A percentile compares a stretch with the other conserved stretches of the same genome.
These are phyloP conservation scores for Mechanitis mazaeus DNA, from an alignment of 2,888 invertebrate genomes.

Conservation along the genomic window DNA sequence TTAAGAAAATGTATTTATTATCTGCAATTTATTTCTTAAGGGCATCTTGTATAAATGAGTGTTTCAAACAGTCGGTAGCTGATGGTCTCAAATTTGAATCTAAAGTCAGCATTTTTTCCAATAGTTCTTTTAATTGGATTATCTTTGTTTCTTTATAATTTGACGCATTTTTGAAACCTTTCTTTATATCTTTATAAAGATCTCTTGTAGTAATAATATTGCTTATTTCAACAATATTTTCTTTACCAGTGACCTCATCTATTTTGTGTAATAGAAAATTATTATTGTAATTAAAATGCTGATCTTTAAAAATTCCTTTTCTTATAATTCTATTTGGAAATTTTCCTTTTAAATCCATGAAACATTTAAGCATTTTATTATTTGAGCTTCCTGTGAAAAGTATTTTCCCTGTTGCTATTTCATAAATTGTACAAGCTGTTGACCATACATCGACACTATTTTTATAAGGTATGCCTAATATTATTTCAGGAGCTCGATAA, in stretches of 20 bases:
- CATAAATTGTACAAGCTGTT: constrained; percentile 98
- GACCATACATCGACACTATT: constrained; percentile 99
- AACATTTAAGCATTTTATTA: constrained; percentile 98
- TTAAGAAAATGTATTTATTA: constrained; percentile 29
- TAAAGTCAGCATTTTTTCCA: constrained; percentile 92
- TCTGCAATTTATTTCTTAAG: constrained; percentile 40
- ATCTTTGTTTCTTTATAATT: constrained; percentile 92
- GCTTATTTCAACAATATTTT: constrained; percentile 94
- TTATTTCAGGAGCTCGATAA: constrained; percentile 99
- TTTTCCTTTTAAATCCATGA: constrained; percentile 99
- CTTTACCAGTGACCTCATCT: constrained; percentile 97
- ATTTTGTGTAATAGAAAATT: constrained; percentile 98
- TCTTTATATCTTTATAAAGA: constrained; percentile 90
- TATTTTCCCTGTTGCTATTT: constrained; percentile 97
- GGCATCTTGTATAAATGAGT: constrained; percentile 86
- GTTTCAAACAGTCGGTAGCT: constrained; percentile 91
- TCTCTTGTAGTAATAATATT: constrained; percentile 89
- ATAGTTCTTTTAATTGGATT: constrained; percentile 90
- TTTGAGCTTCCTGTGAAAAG: constrained; percentile 98
- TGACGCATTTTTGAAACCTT: constrained; percentile 86
- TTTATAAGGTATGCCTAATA: constrained; percentile 96
- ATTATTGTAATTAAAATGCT: constrained; percentile 97
- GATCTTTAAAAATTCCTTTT: constrained; percentile 95
- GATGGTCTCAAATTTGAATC: constrained; percentile 93
- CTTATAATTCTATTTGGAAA: constrained; percentile 95